Conservation (phyloP, 2,113 vertebrate species). For the Craseonycteris thonglongyai region DNA sequence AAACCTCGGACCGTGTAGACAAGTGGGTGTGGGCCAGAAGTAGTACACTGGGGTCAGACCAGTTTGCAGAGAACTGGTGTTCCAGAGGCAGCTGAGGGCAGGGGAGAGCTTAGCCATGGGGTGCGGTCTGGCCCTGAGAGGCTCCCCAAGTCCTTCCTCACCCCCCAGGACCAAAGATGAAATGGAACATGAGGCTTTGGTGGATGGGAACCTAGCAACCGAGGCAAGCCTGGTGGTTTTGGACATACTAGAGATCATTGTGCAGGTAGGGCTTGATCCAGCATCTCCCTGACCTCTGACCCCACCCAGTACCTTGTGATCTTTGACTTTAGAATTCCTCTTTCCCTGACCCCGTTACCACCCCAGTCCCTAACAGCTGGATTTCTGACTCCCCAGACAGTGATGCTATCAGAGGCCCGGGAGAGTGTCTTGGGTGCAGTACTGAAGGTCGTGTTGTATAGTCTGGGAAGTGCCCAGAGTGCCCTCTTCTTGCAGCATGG, state of each 20-base stretch:
- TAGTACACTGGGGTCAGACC: neutral
- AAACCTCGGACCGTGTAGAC: constrained; percentile 88
- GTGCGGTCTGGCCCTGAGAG: neutral
- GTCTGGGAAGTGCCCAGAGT: constrained; percentile 90
- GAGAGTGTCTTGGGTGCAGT: constrained; percentile 89
- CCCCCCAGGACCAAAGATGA: constrained; percentile 86
- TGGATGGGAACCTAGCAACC: constrained; percentile 91
- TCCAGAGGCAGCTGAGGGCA: rapidly evolving
- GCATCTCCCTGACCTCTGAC: neutral
- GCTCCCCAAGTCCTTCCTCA: neutral
- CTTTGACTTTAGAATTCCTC: neutral
- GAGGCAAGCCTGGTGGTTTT: constrained; percentile 89
- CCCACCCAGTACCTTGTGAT: no score
- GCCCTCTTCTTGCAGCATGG: constrained; percentile 92
- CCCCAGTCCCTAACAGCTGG: neutral
- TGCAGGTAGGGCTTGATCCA: constrained; percentile 82
- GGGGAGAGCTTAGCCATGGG: rapidly evolving
- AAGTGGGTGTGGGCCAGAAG: constrained; percentile 79
- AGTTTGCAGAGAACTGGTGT: neutral
- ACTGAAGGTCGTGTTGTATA: constrained; percentile 88
- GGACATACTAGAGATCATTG: constrained; percentile 91
- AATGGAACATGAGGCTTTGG: constrained; percentile 89
- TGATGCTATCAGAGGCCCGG: constrained; percentile 89
- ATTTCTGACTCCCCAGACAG: constrained; percentile 79
- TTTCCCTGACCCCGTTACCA: neutral